Conservation (phyloP, 2,113 vertebrate species). For the Pseudolaguvia tuberculata region DNA sequence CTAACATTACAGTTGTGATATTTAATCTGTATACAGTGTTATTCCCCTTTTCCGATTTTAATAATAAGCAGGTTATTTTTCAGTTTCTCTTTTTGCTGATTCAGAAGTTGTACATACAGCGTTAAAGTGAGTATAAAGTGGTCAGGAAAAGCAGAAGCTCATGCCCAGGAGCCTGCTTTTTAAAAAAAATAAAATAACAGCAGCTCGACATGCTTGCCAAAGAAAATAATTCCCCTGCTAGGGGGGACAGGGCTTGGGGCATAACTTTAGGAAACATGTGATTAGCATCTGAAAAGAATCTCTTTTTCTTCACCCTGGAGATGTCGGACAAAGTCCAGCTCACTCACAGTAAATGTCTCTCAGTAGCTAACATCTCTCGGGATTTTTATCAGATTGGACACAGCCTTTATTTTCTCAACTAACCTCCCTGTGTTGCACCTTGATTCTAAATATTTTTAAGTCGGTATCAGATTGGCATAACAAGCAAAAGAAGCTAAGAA, state of each 20-base stretch:
- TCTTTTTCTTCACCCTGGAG: slow-evolving; percentile 30
- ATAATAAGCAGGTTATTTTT: slow-evolving; percentile 12
- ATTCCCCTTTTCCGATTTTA: background rate
- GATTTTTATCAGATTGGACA: slow-evolving; percentile 56
- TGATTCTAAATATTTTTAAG: slow-evolving; percentile 42
- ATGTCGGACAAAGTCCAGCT: slow-evolving; percentile 43
- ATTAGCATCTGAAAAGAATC: slow-evolving; percentile 63
- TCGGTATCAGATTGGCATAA: slow-evolving; percentile 50
- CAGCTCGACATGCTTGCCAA: slow-evolving; percentile 57
- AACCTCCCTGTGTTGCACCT: slow-evolving; percentile 41
- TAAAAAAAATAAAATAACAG: too few relatives aligned
- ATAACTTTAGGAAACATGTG: slow-evolving; percentile 54
- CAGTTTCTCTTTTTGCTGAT: background rate
- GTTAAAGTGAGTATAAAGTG: slow-evolving; percentile 19
- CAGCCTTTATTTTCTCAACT: slow-evolving; percentile 18
- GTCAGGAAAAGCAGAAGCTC: slow-evolving; percentile 28
- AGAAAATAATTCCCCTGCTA: slow-evolving; percentile 60
- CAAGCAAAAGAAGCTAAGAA: slow-evolving; percentile 50
- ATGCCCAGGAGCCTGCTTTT: slow-evolving; percentile 43
- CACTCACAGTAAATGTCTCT: slow-evolving; percentile 32
- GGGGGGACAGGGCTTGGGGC: slow-evolving; percentile 56
- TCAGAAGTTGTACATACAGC: background rate
- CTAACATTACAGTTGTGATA: slow-evolving; percentile 8
- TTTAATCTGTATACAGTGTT: too few relatives aligned
- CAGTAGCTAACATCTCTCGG: slow-evolving; percentile 18